Base-by-base conservation (phyloP, 2,888 invertebrate genomes). In the Xanthia icteritia region DNA sequence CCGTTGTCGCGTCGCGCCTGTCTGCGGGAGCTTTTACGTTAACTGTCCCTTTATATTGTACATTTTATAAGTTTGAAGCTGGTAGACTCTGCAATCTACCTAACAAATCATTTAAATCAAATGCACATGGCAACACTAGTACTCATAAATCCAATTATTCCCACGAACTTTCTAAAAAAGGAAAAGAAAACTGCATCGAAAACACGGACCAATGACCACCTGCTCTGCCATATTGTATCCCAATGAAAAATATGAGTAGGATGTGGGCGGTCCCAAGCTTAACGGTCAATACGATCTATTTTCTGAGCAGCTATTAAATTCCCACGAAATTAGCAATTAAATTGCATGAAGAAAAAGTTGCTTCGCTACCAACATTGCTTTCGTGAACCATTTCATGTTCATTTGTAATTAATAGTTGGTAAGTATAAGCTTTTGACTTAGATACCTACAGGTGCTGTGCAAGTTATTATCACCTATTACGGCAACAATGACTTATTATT, bases 211-310 rank as follows among this genome's bases (percentile, higher is more conserved):
- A 81, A 73, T 77, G 67, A n/a, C 76, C 88, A 88, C 76, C 88
- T 89, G 89, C 81, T 75, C 65, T 69, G 67, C 76, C 80, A 79
- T 88, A 80, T 74, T 85, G 89, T 77, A 78, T 72, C 58, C 73
- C 73, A 73, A 83, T 84, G 79, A 81, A 87, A 83, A 86, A 80
- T 86, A 86, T 79, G 79, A 89, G 89, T 92, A 90, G 92, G 92
- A 92, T 91, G 92, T 93, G 90, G 94, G 94, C 91, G 93, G 89
- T 82, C 79, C 82, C 84, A 69, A 73, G 80, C 86, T 91, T 94
- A 94, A 93, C 93, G 86, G 81, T 86, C 81, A 87, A 88, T 91
- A 86, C 90, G 68, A 88, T 89, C 83, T 86, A 93, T 91, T 91
- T 80, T 78, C 65, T 27, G 84, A 85, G 83, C 65, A 63, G 77